A percentile compares a stretch with the other conserved stretches of the same genome.
Evolutionary conservation across 53 echinoderm and acorn worm genomes (phyloP).

Genomic region (Echinarachnius parma): DNA sequence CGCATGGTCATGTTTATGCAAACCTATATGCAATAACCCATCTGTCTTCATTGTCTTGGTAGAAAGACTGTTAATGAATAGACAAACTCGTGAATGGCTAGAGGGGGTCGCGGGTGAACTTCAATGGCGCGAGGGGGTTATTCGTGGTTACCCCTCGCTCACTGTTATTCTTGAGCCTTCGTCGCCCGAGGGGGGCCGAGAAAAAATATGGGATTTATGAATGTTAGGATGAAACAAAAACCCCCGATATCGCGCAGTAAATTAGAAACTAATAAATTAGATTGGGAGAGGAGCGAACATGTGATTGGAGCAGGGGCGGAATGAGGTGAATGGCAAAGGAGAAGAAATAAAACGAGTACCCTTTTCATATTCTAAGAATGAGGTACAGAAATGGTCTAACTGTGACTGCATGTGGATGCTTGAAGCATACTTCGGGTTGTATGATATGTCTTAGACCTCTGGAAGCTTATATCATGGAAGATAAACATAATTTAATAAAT

Average conservation of each 20-base stretch:
- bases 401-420: too few species aligned
- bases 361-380: too few species aligned
- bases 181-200: constrained; percentile 31
- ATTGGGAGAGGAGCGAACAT: constrained; percentile 25
- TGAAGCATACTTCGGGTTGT: too few species aligned
- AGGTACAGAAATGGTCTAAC: too few species aligned
- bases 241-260: constrained; percentile 42
- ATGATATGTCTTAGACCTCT: too few species aligned
- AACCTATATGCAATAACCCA: too few species aligned
- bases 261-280: constrained; percentile 55
- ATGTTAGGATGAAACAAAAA: constrained; percentile 49
- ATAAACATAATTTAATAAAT: too few species aligned
- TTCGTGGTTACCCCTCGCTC: neutral
- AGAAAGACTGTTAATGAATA: too few species aligned
- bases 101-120: constrained; percentile 24
- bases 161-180: constrained; percentile 36
- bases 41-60: too few species aligned
- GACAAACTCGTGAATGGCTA: constrained; percentile 44
- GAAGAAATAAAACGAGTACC: too few species aligned
- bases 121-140: constrained; percentile 23
- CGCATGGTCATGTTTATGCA: too few species aligned
- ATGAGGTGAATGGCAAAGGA: neutral
- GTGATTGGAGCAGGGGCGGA: constrained; percentile 29
- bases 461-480: too few species aligned
- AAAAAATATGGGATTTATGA: constrained; percentile 49